These are phyloP conservation scores for Ooceraea biroi DNA, from an alignment of 1,140 invertebrate species.

Conservation along the genomic window DNA sequence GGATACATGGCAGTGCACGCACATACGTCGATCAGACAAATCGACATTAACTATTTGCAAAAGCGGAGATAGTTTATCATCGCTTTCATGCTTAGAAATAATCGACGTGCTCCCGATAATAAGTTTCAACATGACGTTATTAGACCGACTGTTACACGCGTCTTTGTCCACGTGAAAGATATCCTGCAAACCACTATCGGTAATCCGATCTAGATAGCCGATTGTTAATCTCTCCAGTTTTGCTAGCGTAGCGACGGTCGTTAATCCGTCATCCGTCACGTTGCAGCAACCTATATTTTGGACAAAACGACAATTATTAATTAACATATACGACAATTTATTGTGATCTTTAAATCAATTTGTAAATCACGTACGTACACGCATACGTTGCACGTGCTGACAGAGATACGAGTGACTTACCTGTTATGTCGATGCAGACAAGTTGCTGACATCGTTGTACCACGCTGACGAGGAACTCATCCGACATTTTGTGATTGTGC, in stretches of 20 bases:
- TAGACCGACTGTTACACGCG: constrained; percentile 70
- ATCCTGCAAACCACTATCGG: constrained; percentile 64
- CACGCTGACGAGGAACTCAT: constrained; percentile 67
- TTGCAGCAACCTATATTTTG: constrained; percentile 69
- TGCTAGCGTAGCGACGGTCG: constrained; percentile 65
- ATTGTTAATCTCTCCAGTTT: constrained; percentile 76
- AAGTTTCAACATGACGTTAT: constrained; percentile 76
- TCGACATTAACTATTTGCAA: constrained; percentile 78
- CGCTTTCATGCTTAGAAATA: constrained; percentile 23
- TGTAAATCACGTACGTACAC: too few species aligned
- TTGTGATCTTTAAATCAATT: too few species aligned
- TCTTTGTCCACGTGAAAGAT: constrained; percentile 71
- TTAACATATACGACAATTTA: constrained; percentile 12
- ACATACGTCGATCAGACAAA: constrained; percentile 48
- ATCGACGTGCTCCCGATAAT: constrained; percentile 71
- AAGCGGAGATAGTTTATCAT: constrained; percentile 75
- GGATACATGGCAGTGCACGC: too few species aligned
- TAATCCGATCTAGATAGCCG: constrained; percentile 67
- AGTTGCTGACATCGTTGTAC: constrained; percentile 72
- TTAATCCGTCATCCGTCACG: constrained; percentile 72
- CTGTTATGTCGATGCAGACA: constrained; percentile 68
- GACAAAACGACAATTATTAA: constrained; percentile 14
- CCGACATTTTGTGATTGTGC: constrained; percentile 53
- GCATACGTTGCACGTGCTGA: too few species aligned
- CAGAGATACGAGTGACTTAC: constrained; percentile 66